Evolutionary conservation across 2,888 invertebrate species (phyloP).

Genomic region (Drosophila engyochracea): DNA sequence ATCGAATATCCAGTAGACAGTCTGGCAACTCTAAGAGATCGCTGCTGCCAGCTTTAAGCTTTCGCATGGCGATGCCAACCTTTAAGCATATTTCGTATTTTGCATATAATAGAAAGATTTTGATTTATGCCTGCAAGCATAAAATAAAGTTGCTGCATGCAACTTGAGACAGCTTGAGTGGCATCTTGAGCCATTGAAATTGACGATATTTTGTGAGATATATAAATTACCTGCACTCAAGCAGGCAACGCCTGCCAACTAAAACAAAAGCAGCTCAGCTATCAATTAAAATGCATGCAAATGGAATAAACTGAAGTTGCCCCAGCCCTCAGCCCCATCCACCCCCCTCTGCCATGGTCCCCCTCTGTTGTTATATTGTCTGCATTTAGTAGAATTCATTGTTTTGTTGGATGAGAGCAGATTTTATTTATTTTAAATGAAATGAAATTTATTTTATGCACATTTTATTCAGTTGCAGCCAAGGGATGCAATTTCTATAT

Average conservation of each 20-base stretch:
- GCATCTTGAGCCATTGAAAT: slow-evolving; percentile 18
- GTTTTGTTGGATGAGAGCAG: slow-evolving; percentile 43
- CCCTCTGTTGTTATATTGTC: slow-evolving; percentile 22
- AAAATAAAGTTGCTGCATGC: slow-evolving; percentile 15
- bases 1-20: fast-evolving
- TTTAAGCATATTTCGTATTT: background rate
- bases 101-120: background rate
- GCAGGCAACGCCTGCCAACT: background rate
- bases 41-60: background rate
- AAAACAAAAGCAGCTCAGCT: slow-evolving; percentile 47
- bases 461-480: slow-evolving; percentile 66
- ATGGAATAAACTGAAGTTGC: slow-evolving; percentile 30
- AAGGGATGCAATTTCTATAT: slow-evolving; percentile 66
- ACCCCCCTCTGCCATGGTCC: background rate
- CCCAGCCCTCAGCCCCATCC: too few species aligned
- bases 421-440: slow-evolving; percentile 80
- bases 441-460: slow-evolving; percentile 79
- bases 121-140: background rate
- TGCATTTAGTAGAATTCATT: slow-evolving; percentile 61
- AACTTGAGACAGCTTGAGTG: slow-evolving; percentile 18
- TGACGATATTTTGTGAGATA: slow-evolving; percentile 35
- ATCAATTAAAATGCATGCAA: slow-evolving; percentile 74
- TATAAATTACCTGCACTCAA: slow-evolving; percentile 46
- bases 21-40: background rate
- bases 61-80: background rate